phyloP scores from a whole-genome alignment of 64 coral and sea anemone species.

The Montipora capricornis region DNA sequence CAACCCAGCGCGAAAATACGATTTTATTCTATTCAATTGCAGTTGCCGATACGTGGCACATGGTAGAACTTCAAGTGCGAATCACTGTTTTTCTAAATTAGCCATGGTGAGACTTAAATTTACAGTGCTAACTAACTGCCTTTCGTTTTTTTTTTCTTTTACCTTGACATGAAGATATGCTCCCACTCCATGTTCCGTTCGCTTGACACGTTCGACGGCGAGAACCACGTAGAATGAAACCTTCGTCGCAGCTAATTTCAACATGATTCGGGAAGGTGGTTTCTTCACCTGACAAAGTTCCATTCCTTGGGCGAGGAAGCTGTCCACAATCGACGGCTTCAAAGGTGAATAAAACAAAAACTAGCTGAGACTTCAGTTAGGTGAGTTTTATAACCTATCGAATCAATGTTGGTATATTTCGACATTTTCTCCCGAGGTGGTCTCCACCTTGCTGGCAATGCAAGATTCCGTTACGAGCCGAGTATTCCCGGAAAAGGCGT shows the following conservation, averaged over 20 bases:
- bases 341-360: no score
- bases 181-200: conserved; percentile 61
- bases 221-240: conserved; percentile 46
- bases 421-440: no score
- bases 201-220: conserved; percentile 40
- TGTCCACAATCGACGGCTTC: conserved; percentile 55
- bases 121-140: not conserved
- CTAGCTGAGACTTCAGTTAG: no score
- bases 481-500: no score
- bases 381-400: no score
- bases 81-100: not conserved
- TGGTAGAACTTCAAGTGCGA: no score
- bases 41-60: no score
- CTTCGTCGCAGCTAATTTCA: conserved; percentile 50
- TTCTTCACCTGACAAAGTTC: conserved; percentile 33
- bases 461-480: no score
- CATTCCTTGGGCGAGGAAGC: conserved; percentile 54
- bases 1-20: no score
- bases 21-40: no score
- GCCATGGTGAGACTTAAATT: not conserved
- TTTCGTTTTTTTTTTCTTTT: not conserved
- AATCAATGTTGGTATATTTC: no score
- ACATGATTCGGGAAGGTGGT: conserved; percentile 48
- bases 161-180: not conserved
- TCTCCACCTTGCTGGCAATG: no score